Conservation (phyloP, 2,888 invertebrate genomes). For the Hartigia nigra region DNA sequence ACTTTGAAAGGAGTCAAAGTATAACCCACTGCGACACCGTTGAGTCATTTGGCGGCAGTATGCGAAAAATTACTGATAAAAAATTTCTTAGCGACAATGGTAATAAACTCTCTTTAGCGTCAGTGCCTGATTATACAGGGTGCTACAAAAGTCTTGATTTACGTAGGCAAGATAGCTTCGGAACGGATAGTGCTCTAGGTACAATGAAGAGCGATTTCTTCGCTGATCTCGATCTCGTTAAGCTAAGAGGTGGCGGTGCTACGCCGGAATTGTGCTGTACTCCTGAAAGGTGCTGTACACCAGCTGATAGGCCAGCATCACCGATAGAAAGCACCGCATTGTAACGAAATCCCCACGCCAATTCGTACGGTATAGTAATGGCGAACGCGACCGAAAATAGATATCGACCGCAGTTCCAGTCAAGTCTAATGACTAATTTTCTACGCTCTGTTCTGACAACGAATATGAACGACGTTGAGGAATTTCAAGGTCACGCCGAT, state of each 20-base stretch:
- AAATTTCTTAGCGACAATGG: neutral
- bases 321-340: conserved; percentile 62
- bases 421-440: neutral
- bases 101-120: conserved; percentile 3
- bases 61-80: neutral
- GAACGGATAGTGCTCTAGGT: conserved; percentile 61
- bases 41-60: conserved; percentile 7
- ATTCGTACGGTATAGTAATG: conserved; percentile 25
- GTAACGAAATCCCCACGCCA: conserved; percentile 39
- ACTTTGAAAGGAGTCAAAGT: neutral
- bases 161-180: conserved; percentile 59
- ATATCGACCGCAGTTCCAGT: conserved; percentile 14
- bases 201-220: conserved; percentile 64
- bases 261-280: conserved; percentile 53
- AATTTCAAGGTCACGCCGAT: neutral
- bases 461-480: neutral
- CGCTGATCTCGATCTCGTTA: conserved; percentile 58
- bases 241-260: conserved; percentile 47
- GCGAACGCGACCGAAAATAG: conserved; percentile 26
- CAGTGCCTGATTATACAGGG: conserved; percentile 34
- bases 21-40: conserved; percentile 10
- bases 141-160: conserved; percentile 49
- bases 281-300: conserved; percentile 51
- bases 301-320: conserved; percentile 50
- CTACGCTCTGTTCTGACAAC: neutral